These are phyloP conservation scores for Eriosoma lanigerum DNA, from an alignment of 1,140 invertebrate genomes.

Conservation along the genomic window DNA sequence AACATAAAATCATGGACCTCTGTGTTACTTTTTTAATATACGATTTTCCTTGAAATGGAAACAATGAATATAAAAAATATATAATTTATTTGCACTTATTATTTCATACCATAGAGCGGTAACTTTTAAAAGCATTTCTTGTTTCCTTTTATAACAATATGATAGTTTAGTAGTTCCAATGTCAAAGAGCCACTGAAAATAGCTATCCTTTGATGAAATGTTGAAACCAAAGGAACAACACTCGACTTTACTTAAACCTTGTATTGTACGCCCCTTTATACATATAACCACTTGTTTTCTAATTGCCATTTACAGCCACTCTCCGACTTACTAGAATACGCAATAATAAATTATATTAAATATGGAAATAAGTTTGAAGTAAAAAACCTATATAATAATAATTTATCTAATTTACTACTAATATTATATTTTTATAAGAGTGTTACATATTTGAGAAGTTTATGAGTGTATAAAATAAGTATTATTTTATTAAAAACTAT, in stretches of 20 bases:
- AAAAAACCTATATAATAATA: too few relatives aligned
- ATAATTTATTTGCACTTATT: neutral
- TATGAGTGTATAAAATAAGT: too few relatives aligned
- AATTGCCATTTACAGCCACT: slow-evolving; percentile 9
- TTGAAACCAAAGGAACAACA: slow-evolving; percentile 3
- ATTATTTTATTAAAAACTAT: too few relatives aligned
- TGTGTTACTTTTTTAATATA: too few relatives aligned
- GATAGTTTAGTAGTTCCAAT: neutral
- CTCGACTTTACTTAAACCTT: neutral
- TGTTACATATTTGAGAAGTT: too few relatives aligned
- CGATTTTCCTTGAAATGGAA: neutral
- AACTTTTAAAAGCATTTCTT: neutral
- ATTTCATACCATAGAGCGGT: neutral
- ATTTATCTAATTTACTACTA: too few relatives aligned
- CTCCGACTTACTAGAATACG: neutral
- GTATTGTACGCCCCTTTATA: neutral
- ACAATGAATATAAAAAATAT: neutral
- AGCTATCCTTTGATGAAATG: slow-evolving; percentile 7
- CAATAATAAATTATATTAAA: too few relatives aligned
- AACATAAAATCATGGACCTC: too few relatives aligned
- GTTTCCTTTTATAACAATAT: neutral
- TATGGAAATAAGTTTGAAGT: too few relatives aligned
- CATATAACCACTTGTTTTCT: slow-evolving; percentile 17
- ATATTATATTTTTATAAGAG: too few relatives aligned
- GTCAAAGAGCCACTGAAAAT: neutral